Conservation (phyloP, 2,113 vertebrate species). For the Oplegnathus fasciatus region DNA sequence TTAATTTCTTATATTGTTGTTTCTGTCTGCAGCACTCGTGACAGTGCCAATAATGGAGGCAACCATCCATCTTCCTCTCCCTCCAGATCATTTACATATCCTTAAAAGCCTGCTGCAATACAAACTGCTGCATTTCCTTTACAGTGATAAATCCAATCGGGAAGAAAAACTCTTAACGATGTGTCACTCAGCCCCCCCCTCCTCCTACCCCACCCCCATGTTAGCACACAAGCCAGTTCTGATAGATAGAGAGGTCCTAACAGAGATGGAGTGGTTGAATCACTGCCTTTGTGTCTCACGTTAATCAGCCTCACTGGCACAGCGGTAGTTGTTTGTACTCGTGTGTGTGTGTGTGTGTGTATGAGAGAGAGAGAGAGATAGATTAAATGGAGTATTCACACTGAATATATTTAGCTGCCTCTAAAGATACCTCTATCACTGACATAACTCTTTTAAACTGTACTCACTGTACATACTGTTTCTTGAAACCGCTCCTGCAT, state of each 20-base stretch:
- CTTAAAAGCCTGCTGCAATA: constrained; percentile 75
- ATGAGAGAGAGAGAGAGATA: not conserved
- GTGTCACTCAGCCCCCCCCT: constrained; percentile 54
- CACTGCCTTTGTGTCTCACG: constrained; percentile 66
- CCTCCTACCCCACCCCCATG: constrained; percentile 26
- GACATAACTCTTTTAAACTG: constrained; percentile 1
- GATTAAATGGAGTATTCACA: constrained; percentile 34
- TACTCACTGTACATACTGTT: not conserved
- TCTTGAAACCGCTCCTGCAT: not conserved
- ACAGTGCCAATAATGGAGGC: constrained; percentile 55
- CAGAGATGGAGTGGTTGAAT: constrained; percentile 71
- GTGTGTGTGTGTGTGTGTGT: constrained; percentile 15
- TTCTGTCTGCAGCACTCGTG: constrained; percentile 40
- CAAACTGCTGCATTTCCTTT: constrained; percentile 64
- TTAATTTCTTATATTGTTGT: constrained; percentile 46
- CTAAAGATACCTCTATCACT: not conserved
- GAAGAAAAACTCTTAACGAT: constrained; percentile 65
- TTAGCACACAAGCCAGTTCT: constrained; percentile 66
- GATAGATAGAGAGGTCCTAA: constrained; percentile 73
- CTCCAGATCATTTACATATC: constrained; percentile 70
- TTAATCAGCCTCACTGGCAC: constrained; percentile 64
- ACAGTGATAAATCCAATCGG: constrained; percentile 67
- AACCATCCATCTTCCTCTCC: constrained; percentile 48
- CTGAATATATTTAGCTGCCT: constrained; percentile 33
- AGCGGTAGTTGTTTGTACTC: constrained; percentile 28